A percentile compares a stretch with the other conserved stretches of the same genome.
Conservation (phyloP, 2,888 invertebrate genomes). For the Penaeus monodon region DNA sequence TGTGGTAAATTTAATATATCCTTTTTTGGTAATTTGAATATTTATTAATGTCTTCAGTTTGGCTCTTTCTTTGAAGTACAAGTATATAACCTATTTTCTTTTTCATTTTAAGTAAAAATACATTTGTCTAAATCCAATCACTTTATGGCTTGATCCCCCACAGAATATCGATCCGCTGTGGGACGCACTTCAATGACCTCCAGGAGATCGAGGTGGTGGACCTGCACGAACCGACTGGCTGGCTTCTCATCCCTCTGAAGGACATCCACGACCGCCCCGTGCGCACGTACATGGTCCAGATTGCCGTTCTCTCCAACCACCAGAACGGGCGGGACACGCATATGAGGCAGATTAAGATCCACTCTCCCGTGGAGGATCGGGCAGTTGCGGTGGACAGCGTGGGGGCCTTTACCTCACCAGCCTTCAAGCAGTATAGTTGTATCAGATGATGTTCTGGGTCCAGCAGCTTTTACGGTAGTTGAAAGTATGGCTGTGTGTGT, state of each 20-base stretch:
- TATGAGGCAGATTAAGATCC: constrained; percentile 95
- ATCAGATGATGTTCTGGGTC: constrained; percentile 37
- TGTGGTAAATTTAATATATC: too few species aligned
- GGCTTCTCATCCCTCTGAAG: constrained; percentile 93
- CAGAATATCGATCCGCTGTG: constrained; percentile 90
- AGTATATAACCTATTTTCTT: too few species aligned
- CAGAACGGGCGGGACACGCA: constrained; percentile 99
- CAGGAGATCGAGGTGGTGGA: constrained; percentile 96
- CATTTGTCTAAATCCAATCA: too few species aligned
- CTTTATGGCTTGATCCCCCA: background rate
- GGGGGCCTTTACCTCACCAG: constrained; percentile 56
- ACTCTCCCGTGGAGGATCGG: constrained; percentile 79
- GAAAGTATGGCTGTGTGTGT: too few species aligned
- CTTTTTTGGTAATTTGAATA: too few species aligned
- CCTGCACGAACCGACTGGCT: constrained; percentile 93
- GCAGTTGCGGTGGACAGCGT: constrained; percentile 67
- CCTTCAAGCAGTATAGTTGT: constrained; percentile 54
- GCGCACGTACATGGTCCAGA: constrained; percentile 95
- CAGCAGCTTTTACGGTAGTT: too few species aligned
- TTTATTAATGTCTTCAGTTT: too few species aligned
- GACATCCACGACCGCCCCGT: constrained; percentile 89
- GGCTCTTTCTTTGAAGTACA: too few species aligned
- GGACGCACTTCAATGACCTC: constrained; percentile 95
- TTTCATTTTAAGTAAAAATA: too few species aligned
- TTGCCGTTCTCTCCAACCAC: constrained; percentile 96